Percentiles rank a stretch among this genome's conserved stretches.
These are phyloP conservation scores for Drosophila cognata DNA, from an alignment of 2,888 invertebrate genomes.

Conservation along the genomic window DNA sequence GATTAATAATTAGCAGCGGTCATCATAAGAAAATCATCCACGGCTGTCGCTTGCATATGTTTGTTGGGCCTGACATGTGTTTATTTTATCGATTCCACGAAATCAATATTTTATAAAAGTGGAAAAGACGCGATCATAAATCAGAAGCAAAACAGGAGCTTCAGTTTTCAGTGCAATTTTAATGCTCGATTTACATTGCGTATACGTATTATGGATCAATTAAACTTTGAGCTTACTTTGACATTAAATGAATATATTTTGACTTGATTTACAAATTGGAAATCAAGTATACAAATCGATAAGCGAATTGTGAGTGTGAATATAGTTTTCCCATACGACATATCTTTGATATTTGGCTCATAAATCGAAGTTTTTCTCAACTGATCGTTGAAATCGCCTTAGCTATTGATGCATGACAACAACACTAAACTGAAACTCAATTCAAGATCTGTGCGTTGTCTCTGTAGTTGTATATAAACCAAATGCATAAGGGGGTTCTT, in stretches of 20 bases:
- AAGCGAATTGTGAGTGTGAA: neutral
- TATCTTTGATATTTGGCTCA: conserved; percentile 17
- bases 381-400: conserved; percentile 38
- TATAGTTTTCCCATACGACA: neutral
- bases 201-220: conserved; percentile 13
- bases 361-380: conserved; percentile 22
- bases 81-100: neutral
- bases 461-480: conserved; percentile 15
- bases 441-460: conserved; percentile 29
- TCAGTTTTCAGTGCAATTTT: neutral
- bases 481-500: conserved; percentile 47
- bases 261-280: neutral
- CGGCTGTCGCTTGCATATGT: conserved; percentile 16
- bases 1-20: conserved; percentile 30
- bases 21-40: conserved; percentile 11
- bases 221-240: neutral
- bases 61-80: conserved; percentile 1
- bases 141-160: neutral
- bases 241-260: neutral
- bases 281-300: neutral
- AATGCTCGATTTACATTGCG: neutral
- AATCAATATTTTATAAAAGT: neutral
- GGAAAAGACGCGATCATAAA: neutral
- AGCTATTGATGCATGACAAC: conserved; percentile 26
- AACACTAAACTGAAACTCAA: conserved; percentile 22